phyloP scores from a whole-genome alignment of 1,140 invertebrate genomes.

The Habropoda laboriosa region DNA sequence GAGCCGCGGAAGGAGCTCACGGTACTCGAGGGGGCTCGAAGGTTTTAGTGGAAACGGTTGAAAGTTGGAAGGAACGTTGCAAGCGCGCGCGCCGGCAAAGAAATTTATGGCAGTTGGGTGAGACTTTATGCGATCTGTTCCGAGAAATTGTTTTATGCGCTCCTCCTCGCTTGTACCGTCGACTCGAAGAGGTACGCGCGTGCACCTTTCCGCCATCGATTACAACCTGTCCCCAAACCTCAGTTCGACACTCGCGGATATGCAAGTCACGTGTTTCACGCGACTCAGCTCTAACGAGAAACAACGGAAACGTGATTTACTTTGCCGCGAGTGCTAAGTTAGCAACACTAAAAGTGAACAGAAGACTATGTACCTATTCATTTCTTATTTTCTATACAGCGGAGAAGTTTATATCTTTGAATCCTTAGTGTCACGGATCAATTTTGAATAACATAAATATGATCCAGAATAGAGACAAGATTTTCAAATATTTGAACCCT shows the following conservation, averaged over 20 bases:
- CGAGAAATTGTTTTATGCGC: slow-evolving; percentile 72
- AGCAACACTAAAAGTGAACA: neutral
- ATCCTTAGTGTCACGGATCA: too few species aligned
- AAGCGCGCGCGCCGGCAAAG: slow-evolving; percentile 58
- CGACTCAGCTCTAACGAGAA: neutral
- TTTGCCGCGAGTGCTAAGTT: neutral
- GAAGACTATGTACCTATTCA: too few species aligned
- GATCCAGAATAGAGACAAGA: too few species aligned
- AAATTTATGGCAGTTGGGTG: slow-evolving; percentile 75
- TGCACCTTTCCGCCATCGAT: slow-evolving; percentile 40
- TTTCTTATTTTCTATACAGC: too few species aligned
- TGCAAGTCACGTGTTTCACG: neutral
- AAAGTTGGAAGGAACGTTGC: slow-evolving; percentile 72
- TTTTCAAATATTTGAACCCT: too few species aligned
- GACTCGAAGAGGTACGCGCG: slow-evolving; percentile 10
- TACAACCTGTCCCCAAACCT: slow-evolving; percentile 19
- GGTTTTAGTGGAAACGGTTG: slow-evolving; percentile 75
- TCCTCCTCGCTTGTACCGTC: slow-evolving; percentile 35
- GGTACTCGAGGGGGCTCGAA: slow-evolving; percentile 68
- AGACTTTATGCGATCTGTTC: slow-evolving; percentile 74
- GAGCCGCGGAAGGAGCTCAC: slow-evolving; percentile 53
- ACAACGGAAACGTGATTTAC: neutral
- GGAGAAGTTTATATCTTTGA: too few species aligned
- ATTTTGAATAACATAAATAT: too few species aligned
- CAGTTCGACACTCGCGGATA: neutral